phyloP scores from a whole-genome alignment of 1,140 invertebrate species.

The Penaeus indicus region DNA sequence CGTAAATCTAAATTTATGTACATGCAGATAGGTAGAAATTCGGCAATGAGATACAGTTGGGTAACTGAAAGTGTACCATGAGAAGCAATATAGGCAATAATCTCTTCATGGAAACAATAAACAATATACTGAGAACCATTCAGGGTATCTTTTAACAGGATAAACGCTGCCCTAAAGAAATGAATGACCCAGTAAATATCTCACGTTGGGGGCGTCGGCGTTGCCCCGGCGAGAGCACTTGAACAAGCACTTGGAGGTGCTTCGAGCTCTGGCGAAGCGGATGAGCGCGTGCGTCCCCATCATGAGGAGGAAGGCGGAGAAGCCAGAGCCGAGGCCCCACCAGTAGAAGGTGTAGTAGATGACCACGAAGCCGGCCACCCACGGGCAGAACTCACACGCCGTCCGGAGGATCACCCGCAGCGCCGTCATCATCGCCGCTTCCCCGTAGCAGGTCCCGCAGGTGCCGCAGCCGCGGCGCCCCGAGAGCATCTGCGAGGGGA shows the following conservation, averaged over 20 bases:
- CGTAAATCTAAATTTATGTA: not conserved
- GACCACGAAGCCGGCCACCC: constrained; percentile 43
- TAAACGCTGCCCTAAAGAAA: too few relatives aligned
- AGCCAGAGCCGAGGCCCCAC: constrained; percentile 53
- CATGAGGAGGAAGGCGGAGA: constrained; percentile 45
- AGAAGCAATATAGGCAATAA: too few relatives aligned
- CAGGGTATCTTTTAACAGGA: too few relatives aligned
- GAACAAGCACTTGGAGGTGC: not conserved
- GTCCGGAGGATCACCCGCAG: not conserved
- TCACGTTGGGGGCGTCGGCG: constrained; percentile 21
- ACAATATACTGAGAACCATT: too few relatives aligned
- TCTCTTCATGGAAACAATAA: too few relatives aligned
- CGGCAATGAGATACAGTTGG: not conserved
- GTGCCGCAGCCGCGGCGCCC: not conserved
- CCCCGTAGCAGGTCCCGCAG: constrained; percentile 25
- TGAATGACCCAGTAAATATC: not conserved
- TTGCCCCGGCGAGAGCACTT: not conserved
- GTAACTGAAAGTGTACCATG: too few relatives aligned
- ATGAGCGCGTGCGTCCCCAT: constrained; percentile 46
- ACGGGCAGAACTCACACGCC: constrained; percentile 35
- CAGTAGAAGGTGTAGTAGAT: constrained; percentile 54
- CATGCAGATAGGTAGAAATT: not conserved
- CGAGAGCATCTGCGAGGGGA: not conserved
- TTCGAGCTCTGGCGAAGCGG: constrained; percentile 39
- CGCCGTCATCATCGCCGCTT: not conserved